Base-by-base conservation (phyloP, 2,113 vertebrate genomes). In the Petrocephalus microphthalmus region DNA sequence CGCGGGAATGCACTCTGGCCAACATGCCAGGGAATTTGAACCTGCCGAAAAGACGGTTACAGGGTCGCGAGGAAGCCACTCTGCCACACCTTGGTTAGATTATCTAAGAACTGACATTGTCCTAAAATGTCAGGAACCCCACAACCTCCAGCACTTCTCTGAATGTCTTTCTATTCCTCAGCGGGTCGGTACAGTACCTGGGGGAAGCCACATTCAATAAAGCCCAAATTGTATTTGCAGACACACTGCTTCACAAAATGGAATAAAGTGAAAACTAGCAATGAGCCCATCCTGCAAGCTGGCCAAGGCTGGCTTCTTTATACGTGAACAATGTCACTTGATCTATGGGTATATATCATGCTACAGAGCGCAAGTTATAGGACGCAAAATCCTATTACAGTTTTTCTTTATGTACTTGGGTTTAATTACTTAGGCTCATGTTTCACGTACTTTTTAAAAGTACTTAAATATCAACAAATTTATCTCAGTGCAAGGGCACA, bases 61-160 rank as follows among this genome's bases (percentile, higher is more conserved):
- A 49, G 45, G n/a, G 22, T 20, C 33, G 37, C 33, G 33, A 78
- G 71, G 33, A 78, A 19, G 71, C 33, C 71, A 78, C 17, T 78
- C 33, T 15, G 71, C 5, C 71, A 17, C 71, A 37, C 33, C 29
- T 42, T 42, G 71, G 37, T 78, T 19, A 78, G 71, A 42, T 78
- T 78, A 42, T 42, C 71, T 78, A 78, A 29, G 37, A 19, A 78
- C 33, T 37, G 91, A 89, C 91, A 92, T 91, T 90, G 33, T 42
- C 33, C 71, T 37, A 42, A 78, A 78, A 78, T 78, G 71, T 78
- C 71, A 42, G 67, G 17, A 54, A 37, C 29, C 15, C 71, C 71
- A 33, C 33, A 3, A 5, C 33, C 71, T 78, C 5, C 37, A 13
- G 71, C 29, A 42, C 5, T 3, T 15, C 67, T 37, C 15, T 33